phyloP scores from a whole-genome alignment of 2,113 vertebrate genomes.

The Pygoscelis adeliae region DNA sequence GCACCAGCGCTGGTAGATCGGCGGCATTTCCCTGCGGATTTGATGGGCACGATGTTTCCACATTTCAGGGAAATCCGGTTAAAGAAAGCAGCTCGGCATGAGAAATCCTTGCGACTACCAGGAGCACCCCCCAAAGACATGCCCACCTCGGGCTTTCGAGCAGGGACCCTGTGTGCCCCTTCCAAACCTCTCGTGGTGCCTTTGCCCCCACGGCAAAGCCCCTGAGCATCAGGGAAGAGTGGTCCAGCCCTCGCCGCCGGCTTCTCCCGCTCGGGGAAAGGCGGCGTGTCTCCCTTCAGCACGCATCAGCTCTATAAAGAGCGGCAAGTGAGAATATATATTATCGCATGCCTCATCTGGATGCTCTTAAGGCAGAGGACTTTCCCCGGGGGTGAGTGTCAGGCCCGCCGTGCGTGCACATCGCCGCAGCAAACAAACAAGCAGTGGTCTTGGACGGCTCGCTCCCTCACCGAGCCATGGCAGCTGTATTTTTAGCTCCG shows the following conservation, averaged over 20 bases:
- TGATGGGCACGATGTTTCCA: not conserved
- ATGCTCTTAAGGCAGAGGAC: not conserved
- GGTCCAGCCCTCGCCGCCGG: rapidly evolving
- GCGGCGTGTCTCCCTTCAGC: rapidly evolving
- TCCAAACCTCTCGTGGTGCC: not conserved
- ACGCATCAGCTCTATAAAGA: rapidly evolving
- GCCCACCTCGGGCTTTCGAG: rapidly evolving
- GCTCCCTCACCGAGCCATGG: rapidly evolving
- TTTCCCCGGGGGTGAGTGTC: not conserved
- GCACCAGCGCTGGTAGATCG: not conserved
- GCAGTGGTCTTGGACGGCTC: not conserved
- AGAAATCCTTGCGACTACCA: not conserved
- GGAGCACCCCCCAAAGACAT: rapidly evolving
- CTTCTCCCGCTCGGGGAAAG: rapidly evolving
- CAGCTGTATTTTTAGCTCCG: not conserved
- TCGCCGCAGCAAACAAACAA: not conserved
- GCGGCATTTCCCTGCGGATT: rapidly evolving
- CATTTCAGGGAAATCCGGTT: not conserved
- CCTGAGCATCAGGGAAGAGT: rapidly evolving
- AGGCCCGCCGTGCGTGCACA: rapidly evolving
- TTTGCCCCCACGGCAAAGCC: not conserved
- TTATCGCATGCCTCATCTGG: not conserved
- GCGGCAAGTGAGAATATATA: rapidly evolving
- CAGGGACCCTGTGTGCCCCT: rapidly evolving
- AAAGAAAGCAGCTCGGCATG: not conserved